Evolutionary conservation across 2,113 vertebrate species (phyloP).

Genomic region (Pongo abelii): DNA sequence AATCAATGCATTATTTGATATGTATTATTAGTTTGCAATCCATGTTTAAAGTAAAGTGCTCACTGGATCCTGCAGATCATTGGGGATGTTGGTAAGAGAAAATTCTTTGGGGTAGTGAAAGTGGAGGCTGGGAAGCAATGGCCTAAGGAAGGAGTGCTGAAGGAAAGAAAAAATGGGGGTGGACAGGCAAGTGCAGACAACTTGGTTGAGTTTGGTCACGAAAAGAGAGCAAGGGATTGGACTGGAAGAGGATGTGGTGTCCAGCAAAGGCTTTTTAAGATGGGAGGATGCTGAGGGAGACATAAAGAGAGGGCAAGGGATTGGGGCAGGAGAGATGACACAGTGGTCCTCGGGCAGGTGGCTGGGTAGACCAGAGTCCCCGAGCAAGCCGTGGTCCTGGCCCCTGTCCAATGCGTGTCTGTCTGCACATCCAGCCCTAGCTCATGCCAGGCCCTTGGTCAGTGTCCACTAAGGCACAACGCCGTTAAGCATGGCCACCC

Average conservation of each 20-base stretch:
- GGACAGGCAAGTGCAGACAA: neutral
- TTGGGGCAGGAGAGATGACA: neutral
- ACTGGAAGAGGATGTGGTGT: neutral
- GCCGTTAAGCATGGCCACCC: neutral
- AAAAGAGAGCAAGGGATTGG: neutral
- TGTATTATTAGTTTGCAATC: neutral
- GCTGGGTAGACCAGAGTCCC: neutral
- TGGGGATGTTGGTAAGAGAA: neutral
- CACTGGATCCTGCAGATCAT: neutral
- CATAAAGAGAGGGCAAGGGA: neutral
- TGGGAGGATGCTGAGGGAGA: neutral
- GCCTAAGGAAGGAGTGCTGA: neutral
- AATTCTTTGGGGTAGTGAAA: neutral
- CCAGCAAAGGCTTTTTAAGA: neutral
- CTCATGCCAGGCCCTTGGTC: neutral
- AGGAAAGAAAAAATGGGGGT: neutral
- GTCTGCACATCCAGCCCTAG: neutral
- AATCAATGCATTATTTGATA: neutral
- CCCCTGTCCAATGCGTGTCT: neutral
- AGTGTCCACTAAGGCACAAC: neutral
- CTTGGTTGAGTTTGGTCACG: neutral
- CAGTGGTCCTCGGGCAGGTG: neutral
- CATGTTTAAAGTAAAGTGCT: slow-evolving; percentile 2
- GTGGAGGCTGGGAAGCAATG: neutral
- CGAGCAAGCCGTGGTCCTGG: neutral